Percentiles rank a stretch among this genome's conserved stretches.
Conservation (phyloP, 2,113 vertebrate genomes). For the Lipotes vexillifer region DNA sequence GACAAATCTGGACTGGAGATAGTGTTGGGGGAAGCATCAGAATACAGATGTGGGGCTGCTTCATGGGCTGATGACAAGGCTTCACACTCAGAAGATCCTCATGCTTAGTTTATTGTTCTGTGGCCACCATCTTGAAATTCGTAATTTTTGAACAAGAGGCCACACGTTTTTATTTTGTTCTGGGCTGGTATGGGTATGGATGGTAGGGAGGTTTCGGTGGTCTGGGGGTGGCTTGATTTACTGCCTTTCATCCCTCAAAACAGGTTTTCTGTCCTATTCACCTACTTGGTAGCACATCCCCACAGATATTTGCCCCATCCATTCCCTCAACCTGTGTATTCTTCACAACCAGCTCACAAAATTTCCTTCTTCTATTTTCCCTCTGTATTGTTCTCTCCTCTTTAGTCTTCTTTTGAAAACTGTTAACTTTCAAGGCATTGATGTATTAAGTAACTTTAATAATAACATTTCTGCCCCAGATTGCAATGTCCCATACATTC, state of each 20-base stretch:
- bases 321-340: background rate
- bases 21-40: background rate
- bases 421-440: background rate
- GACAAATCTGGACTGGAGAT: background rate
- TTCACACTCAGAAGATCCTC: background rate
- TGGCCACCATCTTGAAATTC: background rate
- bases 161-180: background rate
- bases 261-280: background rate
- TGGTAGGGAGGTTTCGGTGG: background rate
- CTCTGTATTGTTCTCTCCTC: background rate
- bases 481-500: background rate
- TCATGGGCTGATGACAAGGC: background rate
- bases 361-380: background rate
- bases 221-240: background rate
- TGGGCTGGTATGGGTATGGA: background rate
- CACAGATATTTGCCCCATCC: background rate
- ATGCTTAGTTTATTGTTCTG: background rate
- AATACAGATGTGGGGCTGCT: background rate
- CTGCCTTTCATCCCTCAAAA: background rate
- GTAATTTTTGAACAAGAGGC: background rate
- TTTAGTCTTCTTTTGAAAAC: background rate
- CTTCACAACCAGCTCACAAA: background rate
- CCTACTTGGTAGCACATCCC: background rate
- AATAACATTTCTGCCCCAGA: background rate
- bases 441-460: background rate